phyloP scores from a whole-genome alignment of 92 coral and sea anemone genomes.

The Epizoanthus fatuus region DNA sequence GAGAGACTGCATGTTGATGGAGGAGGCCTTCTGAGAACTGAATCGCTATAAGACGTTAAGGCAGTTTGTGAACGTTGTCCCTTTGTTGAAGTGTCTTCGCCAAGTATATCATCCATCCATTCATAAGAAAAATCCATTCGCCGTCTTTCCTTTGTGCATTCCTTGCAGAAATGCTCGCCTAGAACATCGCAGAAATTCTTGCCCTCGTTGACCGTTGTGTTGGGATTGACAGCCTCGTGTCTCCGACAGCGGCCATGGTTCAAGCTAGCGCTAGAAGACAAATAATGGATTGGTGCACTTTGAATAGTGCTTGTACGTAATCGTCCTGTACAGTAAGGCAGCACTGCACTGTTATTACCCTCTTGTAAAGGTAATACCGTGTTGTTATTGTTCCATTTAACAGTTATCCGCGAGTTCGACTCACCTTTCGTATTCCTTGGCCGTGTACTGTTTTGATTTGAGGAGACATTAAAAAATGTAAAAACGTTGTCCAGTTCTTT shows the following conservation, averaged over 20 bases:
- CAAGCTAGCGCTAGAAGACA: neutral
- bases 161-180: slow-evolving; percentile 24
- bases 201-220: slow-evolving; percentile 1
- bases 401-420: neutral
- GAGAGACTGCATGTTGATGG: slow-evolving; percentile 1
- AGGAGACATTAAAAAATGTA: neutral
- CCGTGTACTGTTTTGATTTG: neutral
- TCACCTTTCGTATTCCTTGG: neutral
- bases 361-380: slow-evolving; percentile 8
- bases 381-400: neutral
- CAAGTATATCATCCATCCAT: neutral
- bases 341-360: neutral
- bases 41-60: slow-evolving; percentile 1
- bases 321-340: neutral
- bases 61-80: neutral
- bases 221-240: slow-evolving; percentile 8
- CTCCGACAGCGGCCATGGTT: slow-evolving; percentile 17
- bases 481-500: slow-evolving; percentile 10
- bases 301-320: neutral
- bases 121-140: slow-evolving; percentile 4
- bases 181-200: slow-evolving; percentile 31
- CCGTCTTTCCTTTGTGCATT: slow-evolving; percentile 27
- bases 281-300: neutral
- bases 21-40: neutral
- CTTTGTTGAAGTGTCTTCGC: neutral